Base-by-base conservation (phyloP, 2,888 invertebrate species). In the Drosophila anomalata region DNA sequence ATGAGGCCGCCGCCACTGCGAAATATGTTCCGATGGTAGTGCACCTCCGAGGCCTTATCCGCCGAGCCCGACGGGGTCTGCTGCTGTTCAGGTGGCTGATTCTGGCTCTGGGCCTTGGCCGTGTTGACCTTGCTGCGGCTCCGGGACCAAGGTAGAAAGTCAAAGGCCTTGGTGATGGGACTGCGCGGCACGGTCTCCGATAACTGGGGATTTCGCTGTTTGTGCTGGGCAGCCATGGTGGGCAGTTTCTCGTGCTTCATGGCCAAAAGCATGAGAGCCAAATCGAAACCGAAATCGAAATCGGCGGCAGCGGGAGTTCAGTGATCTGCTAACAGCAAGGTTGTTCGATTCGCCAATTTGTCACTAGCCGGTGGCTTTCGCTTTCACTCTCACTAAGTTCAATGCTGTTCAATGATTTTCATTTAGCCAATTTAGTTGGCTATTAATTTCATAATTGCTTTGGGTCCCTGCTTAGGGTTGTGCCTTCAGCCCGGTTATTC, bases 151-250 rank as follows among this genome's bases (percentile, higher is more conserved):
- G 91, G 90, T 12, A 91, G 77, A 52, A 92, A 92, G 56, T 92
- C 91, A 58, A 91, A 91, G 41, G 91, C 91, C 75, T 91, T 91
- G 57, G 89, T 91, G 7, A 91, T 91, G 59, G 91, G 90, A 68
- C 91, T 91, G 24, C 89, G 89, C 11, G 89, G 76, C 14, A 75
- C 53, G 63, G n/a, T 71, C 33, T 79, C 78, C 31, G 70, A 8
- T 14, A 56, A 58, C 12, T 77, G 69, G 20, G 61, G 70, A 7
- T 53, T 63, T 3, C 76, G 70, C 26, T 76, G 75, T 42, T 79
- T 77, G 31, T 59, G 59, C 36, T 72, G 60, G 57, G 61, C 46
- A 55, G 78, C 73, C 83, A 81, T 69, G 57, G 65, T 57, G 48
- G 70, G 58, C 33, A 76, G 77, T 73, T 88, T 89, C 62, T 90